These are phyloP conservation scores for Altica lythri DNA, from an alignment of 2,888 invertebrate species.

Conservation along the genomic window DNA sequence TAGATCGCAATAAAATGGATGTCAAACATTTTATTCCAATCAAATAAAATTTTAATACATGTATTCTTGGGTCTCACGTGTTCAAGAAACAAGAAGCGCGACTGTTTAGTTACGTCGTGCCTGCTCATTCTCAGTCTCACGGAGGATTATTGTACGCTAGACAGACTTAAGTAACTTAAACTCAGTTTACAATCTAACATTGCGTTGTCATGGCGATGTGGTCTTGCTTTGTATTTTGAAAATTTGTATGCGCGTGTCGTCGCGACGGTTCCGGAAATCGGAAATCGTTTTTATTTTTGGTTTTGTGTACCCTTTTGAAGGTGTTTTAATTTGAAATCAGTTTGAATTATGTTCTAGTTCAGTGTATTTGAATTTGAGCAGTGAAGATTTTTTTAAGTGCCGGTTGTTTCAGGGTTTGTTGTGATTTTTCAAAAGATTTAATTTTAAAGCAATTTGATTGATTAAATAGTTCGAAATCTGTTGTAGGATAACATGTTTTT, in stretches of 20 bases:
- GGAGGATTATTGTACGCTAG: slow-evolving; percentile 8
- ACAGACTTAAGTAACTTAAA: slow-evolving; percentile 21
- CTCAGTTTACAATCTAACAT: slow-evolving; percentile 30
- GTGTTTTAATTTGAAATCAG: slow-evolving; percentile 6
- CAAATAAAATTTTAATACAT: too few relatives aligned
- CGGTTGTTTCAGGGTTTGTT: not conserved
- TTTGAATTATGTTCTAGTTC: not conserved
- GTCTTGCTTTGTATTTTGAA: slow-evolving; percentile 19
- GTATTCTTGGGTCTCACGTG: slow-evolving; percentile 10
- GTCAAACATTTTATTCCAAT: too few relatives aligned
- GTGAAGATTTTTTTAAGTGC: not conserved
- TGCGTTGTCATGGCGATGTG: slow-evolving; percentile 30
- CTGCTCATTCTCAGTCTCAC: slow-evolving; percentile 14
- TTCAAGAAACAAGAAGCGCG: slow-evolving; percentile 4
- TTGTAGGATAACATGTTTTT: too few relatives aligned
- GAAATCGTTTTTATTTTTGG: slow-evolving; percentile 6
- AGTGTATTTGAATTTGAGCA: not conserved
- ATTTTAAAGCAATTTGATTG: too few relatives aligned
- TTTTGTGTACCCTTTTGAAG: slow-evolving; percentile 1
- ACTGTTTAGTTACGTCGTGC: not conserved
- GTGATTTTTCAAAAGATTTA: too few relatives aligned
- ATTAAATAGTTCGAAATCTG: too few relatives aligned
- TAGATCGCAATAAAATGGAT: too few relatives aligned
- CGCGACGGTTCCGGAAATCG: slow-evolving; percentile 6
- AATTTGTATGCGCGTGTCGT: slow-evolving; percentile 13